Evolutionary conservation across 2,797 vertebrate species (phyloP), one percentile per base, ranked within the genome.

Genomic region (Netta rufina): DNA sequence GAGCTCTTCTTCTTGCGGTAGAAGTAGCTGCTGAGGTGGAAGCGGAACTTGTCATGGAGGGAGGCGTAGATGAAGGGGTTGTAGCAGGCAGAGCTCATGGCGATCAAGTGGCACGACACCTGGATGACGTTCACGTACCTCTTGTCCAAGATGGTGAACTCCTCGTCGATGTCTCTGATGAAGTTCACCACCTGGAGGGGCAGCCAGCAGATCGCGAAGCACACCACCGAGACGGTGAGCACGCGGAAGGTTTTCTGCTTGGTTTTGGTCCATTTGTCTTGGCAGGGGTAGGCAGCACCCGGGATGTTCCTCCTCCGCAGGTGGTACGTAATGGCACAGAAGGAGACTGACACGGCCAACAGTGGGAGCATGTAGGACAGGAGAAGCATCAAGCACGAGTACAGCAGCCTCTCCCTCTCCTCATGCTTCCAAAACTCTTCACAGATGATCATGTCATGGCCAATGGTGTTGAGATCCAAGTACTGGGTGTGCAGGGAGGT

Each of bases 1-100:
- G 97, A 90, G 94, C 95, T 87, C 94, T 92, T 96, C 92, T 95
- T 97, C 82, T 93, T 96, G n/a, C 93, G 96, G 92, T 97, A 94
- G 71, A 98, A 96, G 94, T 96, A 98, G 65, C 87, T 97, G 74
- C 97, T 98, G 86, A 99, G 89, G 93, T 97, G 98, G 94, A 98
- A 96, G 92, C 98, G 96, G 95, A 98, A 98, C 96, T 99, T 99
- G 92, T 98, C 67, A 1, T 99, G 99, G 56, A 99, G 94, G 5
- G 98, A 99, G 62, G 99, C 99, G 0, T 99, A 99, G 94, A 99
- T 99, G 80, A 99, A 99, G 4, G 99, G 99, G 97, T 99, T 99
- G 97, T 98, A 99, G 97, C 99, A 99, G 56, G 99, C 96, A 0
- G 99, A 99, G 97, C 98, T 99, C 99, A 99, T 99, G 76, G 99